phyloP scores from a whole-genome alignment of 1,140 invertebrate species.

The Panagrolaimus sp. region DNA sequence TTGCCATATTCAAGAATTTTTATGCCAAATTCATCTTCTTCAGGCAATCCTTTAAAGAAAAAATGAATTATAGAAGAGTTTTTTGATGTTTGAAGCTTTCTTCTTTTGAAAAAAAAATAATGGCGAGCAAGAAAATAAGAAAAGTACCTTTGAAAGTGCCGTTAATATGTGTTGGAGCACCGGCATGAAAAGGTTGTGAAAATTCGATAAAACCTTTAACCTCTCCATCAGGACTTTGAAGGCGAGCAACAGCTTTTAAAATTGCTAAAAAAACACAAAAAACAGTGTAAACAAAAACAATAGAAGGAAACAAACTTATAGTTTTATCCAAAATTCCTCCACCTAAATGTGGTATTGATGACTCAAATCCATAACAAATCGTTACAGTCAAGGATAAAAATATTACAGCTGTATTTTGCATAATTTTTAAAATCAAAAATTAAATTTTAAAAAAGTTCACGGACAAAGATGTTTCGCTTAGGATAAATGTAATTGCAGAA shows the following conservation, averaged over 20 bases:
- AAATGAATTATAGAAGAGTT: background rate
- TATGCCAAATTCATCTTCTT: constrained; percentile 14
- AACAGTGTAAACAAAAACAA: too few species aligned
- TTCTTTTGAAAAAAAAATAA: too few species aligned
- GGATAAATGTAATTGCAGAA: constrained; percentile 7
- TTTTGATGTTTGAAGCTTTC: too few species aligned
- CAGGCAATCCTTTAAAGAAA: background rate
- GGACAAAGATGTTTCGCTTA: background rate
- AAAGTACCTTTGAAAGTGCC: constrained; percentile 1
- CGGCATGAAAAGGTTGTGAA: constrained; percentile 4
- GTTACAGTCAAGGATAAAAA: background rate
- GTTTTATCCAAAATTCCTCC: background rate
- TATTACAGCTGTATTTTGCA: background rate
- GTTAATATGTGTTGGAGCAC: constrained; percentile 14
- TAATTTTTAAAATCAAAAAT: background rate
- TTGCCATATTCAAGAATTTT: constrained; percentile 14
- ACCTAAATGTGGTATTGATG: background rate
- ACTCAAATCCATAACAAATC: background rate
- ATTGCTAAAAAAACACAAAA: constrained; percentile 5
- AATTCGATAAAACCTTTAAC: constrained; percentile 6
- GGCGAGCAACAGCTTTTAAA: constrained; percentile 6
- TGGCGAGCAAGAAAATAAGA: background rate
- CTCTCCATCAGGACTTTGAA: constrained; percentile 10
- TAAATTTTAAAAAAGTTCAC: background rate
- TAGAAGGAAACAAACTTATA: background rate